A percentile compares a stretch with the other conserved stretches of the same genome.
Evolutionary conservation across 2,113 vertebrate species (phyloP).

Genomic region (Otus sunia): DNA sequence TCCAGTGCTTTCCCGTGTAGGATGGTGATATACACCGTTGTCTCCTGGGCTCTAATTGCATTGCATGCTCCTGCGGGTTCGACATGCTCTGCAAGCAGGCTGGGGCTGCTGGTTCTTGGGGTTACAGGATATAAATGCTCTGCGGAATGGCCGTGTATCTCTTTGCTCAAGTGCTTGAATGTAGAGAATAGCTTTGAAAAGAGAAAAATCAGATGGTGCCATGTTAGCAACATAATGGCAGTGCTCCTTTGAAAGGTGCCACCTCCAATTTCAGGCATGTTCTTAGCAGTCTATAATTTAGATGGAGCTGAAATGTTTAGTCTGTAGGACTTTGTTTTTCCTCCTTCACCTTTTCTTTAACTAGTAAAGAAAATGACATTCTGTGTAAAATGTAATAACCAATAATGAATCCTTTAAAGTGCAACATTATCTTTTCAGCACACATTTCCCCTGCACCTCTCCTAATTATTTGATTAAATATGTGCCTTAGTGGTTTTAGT

Average conservation of each 20-base stretch:
- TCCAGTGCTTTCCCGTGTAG: accelerated
- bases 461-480: slow-evolving; percentile 47
- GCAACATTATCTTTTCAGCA: slow-evolving; percentile 60
- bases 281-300: slow-evolving; percentile 41
- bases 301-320: slow-evolving; percentile 2
- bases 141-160: neutral
- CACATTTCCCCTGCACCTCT: slow-evolving; percentile 47
- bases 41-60: neutral
- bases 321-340: slow-evolving; percentile 23
- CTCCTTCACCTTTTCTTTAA: slow-evolving; percentile 35
- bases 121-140: neutral
- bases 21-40: neutral
- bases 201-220: neutral
- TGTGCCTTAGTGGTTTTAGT: neutral
- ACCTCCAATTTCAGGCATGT: neutral
- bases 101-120: neutral
- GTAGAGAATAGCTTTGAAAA: neutral
- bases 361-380: slow-evolving; percentile 49
- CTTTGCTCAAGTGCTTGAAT: neutral
- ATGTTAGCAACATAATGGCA: neutral
- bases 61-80: neutral
- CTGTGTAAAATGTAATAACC: slow-evolving; percentile 41
- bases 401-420: slow-evolving; percentile 32
- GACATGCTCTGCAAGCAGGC: neutral
- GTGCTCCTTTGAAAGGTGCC: neutral